Evolutionary conservation across 2,888 invertebrate species (phyloP), one percentile per base, ranked within the genome.

Genomic region (Leucophenga maculata): DNA sequence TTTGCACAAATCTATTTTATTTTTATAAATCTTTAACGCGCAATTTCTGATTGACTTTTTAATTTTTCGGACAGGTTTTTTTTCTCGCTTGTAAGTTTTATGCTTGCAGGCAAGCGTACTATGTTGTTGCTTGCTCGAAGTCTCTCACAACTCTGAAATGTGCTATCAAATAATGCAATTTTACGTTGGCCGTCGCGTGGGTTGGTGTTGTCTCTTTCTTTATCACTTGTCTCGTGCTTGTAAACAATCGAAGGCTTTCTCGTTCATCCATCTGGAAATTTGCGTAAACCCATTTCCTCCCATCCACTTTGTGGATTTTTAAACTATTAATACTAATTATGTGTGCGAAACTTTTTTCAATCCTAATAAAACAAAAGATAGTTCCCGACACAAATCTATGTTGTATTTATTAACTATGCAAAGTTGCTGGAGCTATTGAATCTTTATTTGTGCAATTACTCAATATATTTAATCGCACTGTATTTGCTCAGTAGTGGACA

Each of bases 31-130:
- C 18, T 74, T 72, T 55, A 75, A 67, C 72, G 64, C 71, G 76
- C 76, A 50, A 48, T 65, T 14, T 50, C 72, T 77, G 74, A 77
- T 79, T 78, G 78, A 80, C 75, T 81, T 77, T 82, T 78, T 81
- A 80, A 72, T 59, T 54, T 68, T 64, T 16, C 48, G 62, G 72
- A 55, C 65, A 22, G 57, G 52, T 70, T 67, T 70, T 13, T 26
- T 26, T 26, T 67, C 72, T 78, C 74, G 77, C 74, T 72, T 76
- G 72, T 72, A 70, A 72, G 69, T 69, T 72, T 75, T 20, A 68
- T 32, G 60, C 60, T 67, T 60, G 4, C 32, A 48, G 26, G 46
- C 39, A 67, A 46, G 16, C 22, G 46, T 62, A 67, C 64, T 62
- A 31, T 62, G 57, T n/a, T 50, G 50, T 50, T 50, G n/a, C 50